A percentile compares a stretch with the other conserved stretches of the same genome.
phyloP scores from a whole-genome alignment of 2,113 vertebrate species.

The Rhizomys pruinosus region DNA sequence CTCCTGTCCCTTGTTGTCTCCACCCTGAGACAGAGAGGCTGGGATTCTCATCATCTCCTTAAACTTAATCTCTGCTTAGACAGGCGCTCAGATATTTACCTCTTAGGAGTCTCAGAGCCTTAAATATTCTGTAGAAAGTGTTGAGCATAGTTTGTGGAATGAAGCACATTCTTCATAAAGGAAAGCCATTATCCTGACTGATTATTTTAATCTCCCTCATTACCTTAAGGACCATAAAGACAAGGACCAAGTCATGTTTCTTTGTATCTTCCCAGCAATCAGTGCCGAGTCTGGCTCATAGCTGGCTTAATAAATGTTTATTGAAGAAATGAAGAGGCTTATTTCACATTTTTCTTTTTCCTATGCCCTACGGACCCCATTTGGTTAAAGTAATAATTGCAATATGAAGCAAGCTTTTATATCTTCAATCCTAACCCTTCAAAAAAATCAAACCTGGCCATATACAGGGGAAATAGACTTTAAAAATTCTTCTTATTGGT shows the following conservation, averaged over 20 bases:
- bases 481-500: too few relatives aligned
- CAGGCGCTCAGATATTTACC: conserved; percentile 22
- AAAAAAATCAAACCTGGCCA: too few relatives aligned
- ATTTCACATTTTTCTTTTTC: conserved; percentile 46
- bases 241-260: neutral
- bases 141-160: conserved; percentile 30
- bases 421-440: too few relatives aligned
- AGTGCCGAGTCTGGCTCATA: conserved; percentile 2
- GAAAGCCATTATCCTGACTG: conserved; percentile 43
- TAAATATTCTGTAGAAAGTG: conserved; percentile 34
- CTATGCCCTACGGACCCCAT: neutral
- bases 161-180: conserved; percentile 45
- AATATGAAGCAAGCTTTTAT: conserved; percentile 17
- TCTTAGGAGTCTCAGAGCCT: conserved; percentile 3
- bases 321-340: conserved; percentile 58
- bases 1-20: neutral
- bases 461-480: too few relatives aligned
- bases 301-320: conserved; percentile 64
- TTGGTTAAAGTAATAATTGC: conserved; percentile 40
- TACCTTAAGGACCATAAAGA: conserved; percentile 56
- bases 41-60: conserved; percentile 5
- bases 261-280: conserved; percentile 51
- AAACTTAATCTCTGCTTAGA: conserved; percentile 56
- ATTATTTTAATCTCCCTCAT: conserved; percentile 75
- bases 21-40: neutral